phyloP scores from a whole-genome alignment of 2,888 invertebrate genomes.

The Neocrepidodera transversa region DNA sequence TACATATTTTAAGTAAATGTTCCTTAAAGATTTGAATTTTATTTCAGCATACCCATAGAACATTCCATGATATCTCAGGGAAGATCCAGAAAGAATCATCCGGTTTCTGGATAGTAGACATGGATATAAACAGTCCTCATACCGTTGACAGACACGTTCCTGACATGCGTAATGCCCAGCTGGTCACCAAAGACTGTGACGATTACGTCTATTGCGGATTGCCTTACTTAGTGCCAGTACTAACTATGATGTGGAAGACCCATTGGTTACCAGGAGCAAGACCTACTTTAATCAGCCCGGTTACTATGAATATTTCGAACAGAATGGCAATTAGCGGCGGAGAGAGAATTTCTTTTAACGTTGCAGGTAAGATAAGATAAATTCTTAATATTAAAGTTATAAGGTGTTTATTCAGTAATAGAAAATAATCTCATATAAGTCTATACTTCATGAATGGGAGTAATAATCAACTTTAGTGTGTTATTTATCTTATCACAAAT shows the following conservation, averaged over 20 bases:
- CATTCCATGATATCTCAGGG: slow-evolving; percentile 64
- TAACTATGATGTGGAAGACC: slow-evolving; percentile 71
- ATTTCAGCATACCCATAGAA: slow-evolving; percentile 69
- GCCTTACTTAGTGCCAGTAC: slow-evolving; percentile 80
- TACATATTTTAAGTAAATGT: no score
- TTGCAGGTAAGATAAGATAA: slow-evolving; percentile 59
- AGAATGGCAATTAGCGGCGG: slow-evolving; percentile 56
- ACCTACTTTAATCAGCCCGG: slow-evolving; percentile 62
- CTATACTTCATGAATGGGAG: no score
- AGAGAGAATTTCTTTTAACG: slow-evolving; percentile 61
- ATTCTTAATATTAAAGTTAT: no score
- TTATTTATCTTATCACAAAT: no score
- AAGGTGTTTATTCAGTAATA: no score
- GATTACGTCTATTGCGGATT: slow-evolving; percentile 77
- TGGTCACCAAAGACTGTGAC: slow-evolving; percentile 66
- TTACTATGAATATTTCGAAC: slow-evolving; percentile 61
- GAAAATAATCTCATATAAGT: no score
- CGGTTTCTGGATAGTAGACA: slow-evolving; percentile 76
- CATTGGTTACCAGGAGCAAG: slow-evolving; percentile 67
- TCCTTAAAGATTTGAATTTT: no score
- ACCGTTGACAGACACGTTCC: slow-evolving; percentile 66
- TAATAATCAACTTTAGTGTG: no score
- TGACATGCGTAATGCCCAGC: slow-evolving; percentile 61
- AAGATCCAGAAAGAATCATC: slow-evolving; percentile 61
- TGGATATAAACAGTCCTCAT: slow-evolving; percentile 76